Conservation (phyloP, 2,888 invertebrate species). For the Andrena dorsata region DNA sequence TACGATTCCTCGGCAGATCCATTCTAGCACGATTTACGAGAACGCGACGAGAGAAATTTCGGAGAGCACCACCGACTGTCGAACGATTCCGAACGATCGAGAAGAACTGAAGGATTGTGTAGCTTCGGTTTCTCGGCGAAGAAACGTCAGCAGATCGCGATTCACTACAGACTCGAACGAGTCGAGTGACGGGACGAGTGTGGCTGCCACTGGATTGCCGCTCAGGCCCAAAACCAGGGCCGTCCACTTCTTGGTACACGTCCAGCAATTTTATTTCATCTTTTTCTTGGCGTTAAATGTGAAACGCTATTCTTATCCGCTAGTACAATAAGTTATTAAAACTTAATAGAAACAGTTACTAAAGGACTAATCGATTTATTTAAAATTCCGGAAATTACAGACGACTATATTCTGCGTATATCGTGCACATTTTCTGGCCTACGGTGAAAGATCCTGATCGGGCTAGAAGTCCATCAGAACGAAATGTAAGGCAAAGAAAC, state of each 20-base stretch:
- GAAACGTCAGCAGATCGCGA: conserved; percentile 83
- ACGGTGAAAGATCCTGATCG: background rate
- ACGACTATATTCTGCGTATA: background rate
- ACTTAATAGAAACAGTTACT: background rate
- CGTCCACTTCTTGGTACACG: conserved; percentile 65
- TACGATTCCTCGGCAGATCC: conserved; percentile 59
- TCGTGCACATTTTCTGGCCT: background rate
- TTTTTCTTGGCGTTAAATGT: background rate
- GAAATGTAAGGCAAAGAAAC: background rate
- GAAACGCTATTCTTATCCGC: too few species aligned
- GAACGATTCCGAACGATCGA: conserved; percentile 35
- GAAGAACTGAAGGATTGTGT: conserved; percentile 29
- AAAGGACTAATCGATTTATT: background rate
- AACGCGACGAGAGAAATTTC: background rate
- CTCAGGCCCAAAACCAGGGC: conserved; percentile 78
- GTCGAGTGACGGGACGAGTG: conserved; percentile 80
- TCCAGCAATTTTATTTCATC: conserved; percentile 6
- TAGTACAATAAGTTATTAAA: background rate
- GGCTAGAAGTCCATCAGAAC: background rate
- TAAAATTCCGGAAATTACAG: background rate
- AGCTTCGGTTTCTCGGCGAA: conserved; percentile 41
- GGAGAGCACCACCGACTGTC: background rate
- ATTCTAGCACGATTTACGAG: conserved; percentile 27
- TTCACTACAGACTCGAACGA: conserved; percentile 79
- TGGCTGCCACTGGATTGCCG: conserved; percentile 76